These are phyloP conservation scores for Kryptopterus vitreolus DNA, from an alignment of 2,797 vertebrate species.

Conservation along the genomic window DNA sequence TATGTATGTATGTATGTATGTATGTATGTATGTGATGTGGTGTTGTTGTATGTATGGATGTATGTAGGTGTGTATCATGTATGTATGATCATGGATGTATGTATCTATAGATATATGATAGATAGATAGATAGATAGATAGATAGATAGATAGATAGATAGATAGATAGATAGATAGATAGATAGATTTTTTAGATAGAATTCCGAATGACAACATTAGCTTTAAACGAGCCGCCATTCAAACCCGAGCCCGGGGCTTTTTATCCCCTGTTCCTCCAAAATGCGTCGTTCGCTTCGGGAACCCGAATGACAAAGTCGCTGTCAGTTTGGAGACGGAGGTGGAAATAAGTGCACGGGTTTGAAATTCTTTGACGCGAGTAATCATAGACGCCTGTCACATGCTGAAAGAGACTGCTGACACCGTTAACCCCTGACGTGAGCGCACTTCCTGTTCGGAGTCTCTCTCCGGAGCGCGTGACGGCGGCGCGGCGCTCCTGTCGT, in stretches of 20 bases:
- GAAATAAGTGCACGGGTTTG: constrained; percentile 26
- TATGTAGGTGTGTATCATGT: too few relatives aligned
- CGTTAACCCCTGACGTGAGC: constrained; percentile 23
- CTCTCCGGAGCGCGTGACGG: constrained; percentile 41
- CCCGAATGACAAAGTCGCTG: constrained; percentile 8
- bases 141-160: too few relatives aligned
- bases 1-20: too few relatives aligned
- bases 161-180: too few relatives aligned
- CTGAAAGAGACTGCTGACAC: constrained; percentile 33
- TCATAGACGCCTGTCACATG: constrained; percentile 37
- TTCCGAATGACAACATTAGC: constrained; percentile 9
- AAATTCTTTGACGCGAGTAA: constrained; percentile 20
- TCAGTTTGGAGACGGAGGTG: constrained; percentile 15
- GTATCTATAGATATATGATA: too few relatives aligned
- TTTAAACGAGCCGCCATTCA: constrained; percentile 4
- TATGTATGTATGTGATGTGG: too few relatives aligned
- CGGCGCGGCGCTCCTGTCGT: constrained; percentile 22
- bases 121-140: too few relatives aligned
- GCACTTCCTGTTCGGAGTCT: constrained; percentile 33
- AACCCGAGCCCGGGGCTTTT: constrained; percentile 11
- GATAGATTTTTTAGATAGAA: too few relatives aligned
- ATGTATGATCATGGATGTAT: too few relatives aligned
- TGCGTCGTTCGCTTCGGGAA: neutral
- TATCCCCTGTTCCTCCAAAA: constrained; percentile 3
- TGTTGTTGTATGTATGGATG: too few relatives aligned